Conservation (phyloP, 2,797 vertebrate species). For the Halcyon smyrnensis region DNA sequence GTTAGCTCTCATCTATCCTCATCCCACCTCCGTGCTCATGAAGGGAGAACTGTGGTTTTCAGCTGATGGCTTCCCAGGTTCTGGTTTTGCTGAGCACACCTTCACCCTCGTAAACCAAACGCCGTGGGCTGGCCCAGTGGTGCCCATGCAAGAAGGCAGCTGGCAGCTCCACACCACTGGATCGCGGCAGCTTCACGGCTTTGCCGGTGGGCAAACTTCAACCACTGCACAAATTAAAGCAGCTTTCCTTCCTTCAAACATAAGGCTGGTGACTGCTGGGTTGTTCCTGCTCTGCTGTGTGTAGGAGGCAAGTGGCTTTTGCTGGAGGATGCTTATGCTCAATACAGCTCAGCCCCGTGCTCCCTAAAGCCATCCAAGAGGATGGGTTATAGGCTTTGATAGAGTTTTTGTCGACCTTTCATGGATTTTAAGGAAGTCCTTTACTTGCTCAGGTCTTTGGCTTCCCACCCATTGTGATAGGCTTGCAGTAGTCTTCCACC, state of each 20-base stretch:
- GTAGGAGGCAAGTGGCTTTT: not conserved
- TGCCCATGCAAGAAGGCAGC: accelerated
- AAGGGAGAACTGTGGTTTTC: not conserved
- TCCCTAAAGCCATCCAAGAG: not conserved
- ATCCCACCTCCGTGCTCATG: not conserved
- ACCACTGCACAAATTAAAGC: not conserved
- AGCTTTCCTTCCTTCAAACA: not conserved
- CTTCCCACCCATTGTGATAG: accelerated
- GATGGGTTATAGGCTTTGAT: not conserved
- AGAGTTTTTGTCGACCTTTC: not conserved
- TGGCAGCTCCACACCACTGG: accelerated
- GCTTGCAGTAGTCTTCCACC: not conserved
- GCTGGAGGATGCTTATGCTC: not conserved
- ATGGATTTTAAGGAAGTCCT: not conserved
- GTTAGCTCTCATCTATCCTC: not conserved
- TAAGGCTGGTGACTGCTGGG: not conserved
- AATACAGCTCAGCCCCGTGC: accelerated
- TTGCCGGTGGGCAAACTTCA: not conserved
- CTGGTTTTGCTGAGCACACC: not conserved
- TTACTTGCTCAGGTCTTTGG: not conserved
- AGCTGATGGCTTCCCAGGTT: not conserved
- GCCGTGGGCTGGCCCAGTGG: not conserved
- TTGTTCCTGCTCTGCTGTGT: not conserved
- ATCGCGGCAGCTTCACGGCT: accelerated
- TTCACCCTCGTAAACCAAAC: not conserved